Evolutionary conservation across 2,888 invertebrate species (phyloP), one percentile per base, ranked within the genome.

Genomic region (Hydrotaea diabolus): DNA sequence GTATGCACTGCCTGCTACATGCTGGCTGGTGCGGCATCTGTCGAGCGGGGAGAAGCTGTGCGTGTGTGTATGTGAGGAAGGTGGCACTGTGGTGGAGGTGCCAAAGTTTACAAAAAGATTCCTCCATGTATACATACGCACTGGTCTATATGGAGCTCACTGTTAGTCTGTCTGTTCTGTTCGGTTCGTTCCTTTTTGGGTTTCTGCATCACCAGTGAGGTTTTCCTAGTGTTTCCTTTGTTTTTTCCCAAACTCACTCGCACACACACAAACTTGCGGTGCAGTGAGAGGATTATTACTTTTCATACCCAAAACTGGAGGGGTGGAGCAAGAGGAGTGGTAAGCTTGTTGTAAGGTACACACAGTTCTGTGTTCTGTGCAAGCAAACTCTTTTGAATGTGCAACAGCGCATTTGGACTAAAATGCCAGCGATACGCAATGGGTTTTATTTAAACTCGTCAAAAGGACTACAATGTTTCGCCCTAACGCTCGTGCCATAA

Each of bases 51-150:
- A n/a, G n/a, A n/a, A n/a, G n/a, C n/a, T n/a, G n/a, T n/a, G n/a
- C n/a, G n/a, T n/a, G n/a, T n/a, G n/a, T n/a, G n/a, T n/a, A n/a
- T 19, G 36, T 31, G 31, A 13, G 31, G 31, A 31, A 31, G 0
- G 2, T 46, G 43, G 46, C 36, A 46, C 46, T 74, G 59, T 59
- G 59, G 74, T 46, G 23, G 43, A 74, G 59, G 74, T 74, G 74
- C 74, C n/a, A 19, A 74, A 59, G 74, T 74, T 74, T 59, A 8
- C 46, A 74, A 55, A 55, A 55, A 55, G 55, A 69, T 46, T 8
- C 39, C 5, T 71, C 11, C 7, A 15, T 49, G 17, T 59, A 74
- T 59, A 59, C 74, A 74, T 43, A 74, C 43, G 21, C 69, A 74
- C 43, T 57, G 73, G 57, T 73, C 43, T 39, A 59, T 73, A 73